phyloP scores from a whole-genome alignment of 30 jellyfish, hydroid and myxozoan species.

The Turritopsis dohrnii region DNA sequence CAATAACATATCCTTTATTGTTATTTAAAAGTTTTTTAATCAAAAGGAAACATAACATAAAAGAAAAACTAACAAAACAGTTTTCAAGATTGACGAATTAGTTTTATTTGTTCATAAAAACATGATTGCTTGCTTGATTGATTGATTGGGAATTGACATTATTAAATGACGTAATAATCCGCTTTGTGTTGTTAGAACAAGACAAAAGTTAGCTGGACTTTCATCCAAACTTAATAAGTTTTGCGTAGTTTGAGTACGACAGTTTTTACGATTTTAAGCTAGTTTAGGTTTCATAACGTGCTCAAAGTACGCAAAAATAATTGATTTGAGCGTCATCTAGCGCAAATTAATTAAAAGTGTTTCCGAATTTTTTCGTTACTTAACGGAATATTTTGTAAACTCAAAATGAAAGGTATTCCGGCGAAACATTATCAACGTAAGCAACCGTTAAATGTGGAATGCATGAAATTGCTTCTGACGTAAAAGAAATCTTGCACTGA shows the following conservation, averaged over 20 bases:
- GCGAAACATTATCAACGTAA: neutral
- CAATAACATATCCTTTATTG: neutral
- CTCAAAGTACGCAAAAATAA: no score
- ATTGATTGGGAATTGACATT: no score
- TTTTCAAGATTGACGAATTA: neutral
- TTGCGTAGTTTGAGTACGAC: no score
- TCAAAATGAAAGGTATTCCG: neutral
- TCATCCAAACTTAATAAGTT: no score
- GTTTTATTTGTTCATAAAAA: neutral
- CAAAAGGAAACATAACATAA: neutral
- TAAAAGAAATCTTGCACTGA: neutral
- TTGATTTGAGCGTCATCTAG: no score
- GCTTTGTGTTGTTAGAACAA: no score
- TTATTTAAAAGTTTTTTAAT: neutral
- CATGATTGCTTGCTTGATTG: neutral
- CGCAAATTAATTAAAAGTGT: neutral
- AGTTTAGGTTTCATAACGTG: no score
- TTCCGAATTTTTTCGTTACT: neutral
- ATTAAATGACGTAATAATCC: no score
- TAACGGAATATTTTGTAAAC: no score
- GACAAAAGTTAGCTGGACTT: no score
- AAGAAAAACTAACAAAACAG: neutral
- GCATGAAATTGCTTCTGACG: neutral
- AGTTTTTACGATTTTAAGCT: no score
- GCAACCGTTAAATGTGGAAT: neutral